These are phyloP conservation scores for Volucella bombylans DNA, from an alignment of 2,888 invertebrate species.

Conservation along the genomic window DNA sequence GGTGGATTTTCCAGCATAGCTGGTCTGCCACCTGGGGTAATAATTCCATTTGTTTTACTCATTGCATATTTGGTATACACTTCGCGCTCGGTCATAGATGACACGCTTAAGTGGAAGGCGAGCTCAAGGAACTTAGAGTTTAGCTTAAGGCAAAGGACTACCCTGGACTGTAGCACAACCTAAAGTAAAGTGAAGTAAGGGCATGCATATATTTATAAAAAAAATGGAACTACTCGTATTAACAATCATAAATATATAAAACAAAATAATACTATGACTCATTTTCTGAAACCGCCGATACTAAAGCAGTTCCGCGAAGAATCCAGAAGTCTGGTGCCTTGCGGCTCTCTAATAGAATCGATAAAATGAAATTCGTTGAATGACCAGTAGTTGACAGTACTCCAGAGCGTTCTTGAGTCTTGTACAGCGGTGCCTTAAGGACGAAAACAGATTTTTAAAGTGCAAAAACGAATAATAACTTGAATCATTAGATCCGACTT, in stretches of 20 bases:
- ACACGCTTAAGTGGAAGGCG: too few species aligned
- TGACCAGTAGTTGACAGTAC: constrained; percentile 95
- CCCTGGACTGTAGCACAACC: too few species aligned
- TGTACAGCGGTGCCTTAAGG: constrained; percentile 89
- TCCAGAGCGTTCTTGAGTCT: constrained; percentile 93
- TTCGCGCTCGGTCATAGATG: too few species aligned
- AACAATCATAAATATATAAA: background rate
- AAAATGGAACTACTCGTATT: too few species aligned
- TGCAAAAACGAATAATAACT: constrained; percentile 85
- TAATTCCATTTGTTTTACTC: too few species aligned
- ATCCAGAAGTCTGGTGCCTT: constrained; percentile 91
- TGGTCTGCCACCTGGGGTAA: too few species aligned
- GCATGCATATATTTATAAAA: too few species aligned
- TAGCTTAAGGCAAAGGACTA: too few species aligned
- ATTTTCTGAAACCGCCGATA: constrained; percentile 90
- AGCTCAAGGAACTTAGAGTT: too few species aligned
- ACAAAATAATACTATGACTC: constrained; percentile 75
- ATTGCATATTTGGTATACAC: too few species aligned
- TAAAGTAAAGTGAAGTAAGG: too few species aligned
- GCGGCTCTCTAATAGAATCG: constrained; percentile 88
- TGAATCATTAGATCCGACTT: constrained; percentile 7
- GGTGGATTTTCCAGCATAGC: too few species aligned
- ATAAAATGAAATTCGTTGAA: constrained; percentile 94
- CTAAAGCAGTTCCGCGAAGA: constrained; percentile 92
- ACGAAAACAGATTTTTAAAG: constrained; percentile 79